Evolutionary conservation across 2,888 invertebrate genomes (phyloP).

Genomic region (Tubulanus polymorphus): DNA sequence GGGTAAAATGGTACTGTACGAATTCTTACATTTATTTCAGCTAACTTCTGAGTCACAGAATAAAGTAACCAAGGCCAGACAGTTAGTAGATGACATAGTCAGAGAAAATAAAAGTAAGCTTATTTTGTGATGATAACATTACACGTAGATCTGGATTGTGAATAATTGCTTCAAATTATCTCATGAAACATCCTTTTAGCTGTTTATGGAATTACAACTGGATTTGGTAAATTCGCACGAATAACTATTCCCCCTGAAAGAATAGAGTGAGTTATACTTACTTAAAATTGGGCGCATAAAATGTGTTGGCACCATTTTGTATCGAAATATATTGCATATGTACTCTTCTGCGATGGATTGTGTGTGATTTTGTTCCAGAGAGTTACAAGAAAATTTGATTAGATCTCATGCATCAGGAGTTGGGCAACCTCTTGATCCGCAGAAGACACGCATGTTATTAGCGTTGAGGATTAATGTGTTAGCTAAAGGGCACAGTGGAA

Average conservation of each 20-base stretch:
- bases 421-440: conserved; percentile 61
- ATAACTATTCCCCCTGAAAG: neutral
- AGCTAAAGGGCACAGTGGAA: conserved; percentile 67
- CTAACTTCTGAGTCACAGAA: conserved; percentile 58
- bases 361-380: conserved; percentile 46
- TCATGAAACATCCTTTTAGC: conserved; percentile 49
- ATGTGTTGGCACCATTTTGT: too few relatives aligned
- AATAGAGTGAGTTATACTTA: too few relatives aligned
- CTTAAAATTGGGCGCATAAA: too few relatives aligned
- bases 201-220: conserved; percentile 64
- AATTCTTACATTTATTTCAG: conserved; percentile 37
- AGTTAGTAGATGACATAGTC: conserved; percentile 61
- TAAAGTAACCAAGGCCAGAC: conserved; percentile 58
- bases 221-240: conserved; percentile 65
- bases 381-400: conserved; percentile 64
- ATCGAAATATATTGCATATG: neutral
- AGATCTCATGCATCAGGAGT: conserved; percentile 64
- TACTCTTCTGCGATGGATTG: neutral
- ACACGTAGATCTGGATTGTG: neutral
- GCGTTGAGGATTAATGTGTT: conserved; percentile 65
- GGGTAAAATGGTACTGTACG: neutral
- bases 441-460: conserved; percentile 62
- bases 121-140: neutral
- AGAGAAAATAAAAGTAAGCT: conserved; percentile 59
- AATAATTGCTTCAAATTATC: neutral